These are phyloP conservation scores for Carapus acus DNA, from an alignment of 2,797 vertebrate species.

Conservation along the genomic window DNA sequence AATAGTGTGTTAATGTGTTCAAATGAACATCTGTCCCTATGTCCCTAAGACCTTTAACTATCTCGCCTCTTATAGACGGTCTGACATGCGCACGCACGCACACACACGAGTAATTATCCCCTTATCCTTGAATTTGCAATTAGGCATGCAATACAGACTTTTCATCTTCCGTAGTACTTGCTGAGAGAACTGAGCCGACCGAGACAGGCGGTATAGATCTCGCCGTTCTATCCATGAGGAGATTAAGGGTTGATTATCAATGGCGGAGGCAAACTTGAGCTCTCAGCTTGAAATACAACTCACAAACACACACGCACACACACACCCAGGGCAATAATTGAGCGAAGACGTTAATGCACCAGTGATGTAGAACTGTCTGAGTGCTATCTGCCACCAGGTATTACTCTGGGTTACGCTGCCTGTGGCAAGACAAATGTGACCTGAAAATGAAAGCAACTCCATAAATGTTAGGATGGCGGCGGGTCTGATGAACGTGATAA, in stretches of 20 bases:
- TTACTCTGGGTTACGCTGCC: conserved; percentile 58
- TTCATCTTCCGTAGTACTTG: conserved; percentile 33
- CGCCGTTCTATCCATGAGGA: conserved; percentile 52
- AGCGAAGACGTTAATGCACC: conserved; percentile 58
- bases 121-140: conserved; percentile 63
- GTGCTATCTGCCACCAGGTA: conserved; percentile 60
- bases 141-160: conserved; percentile 49
- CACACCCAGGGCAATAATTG: conserved; percentile 63
- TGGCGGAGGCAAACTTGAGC: conserved; percentile 46
- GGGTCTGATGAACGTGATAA: conserved; percentile 62
- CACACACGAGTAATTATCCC: conserved; percentile 54
- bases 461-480: conserved; percentile 55
- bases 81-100: conserved; percentile 1
- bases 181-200: conserved; percentile 41
- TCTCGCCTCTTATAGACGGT: conserved; percentile 31
- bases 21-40: conserved; percentile 62
- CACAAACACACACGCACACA: conserved; percentile 46
- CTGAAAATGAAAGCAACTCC: conserved; percentile 65
- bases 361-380: conserved; percentile 60
- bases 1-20: conserved; percentile 59
- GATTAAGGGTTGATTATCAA: conserved; percentile 61
- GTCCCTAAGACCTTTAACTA: conserved; percentile 50
- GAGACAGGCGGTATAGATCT: conserved; percentile 42
- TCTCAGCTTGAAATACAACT: conserved; percentile 59
- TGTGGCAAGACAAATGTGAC: conserved; percentile 63